Percentiles rank a stretch among this genome's conserved stretches.
These are phyloP conservation scores for Rhamphomyia laevipes DNA, from an alignment of 2,888 invertebrate species.

Conservation along the genomic window DNA sequence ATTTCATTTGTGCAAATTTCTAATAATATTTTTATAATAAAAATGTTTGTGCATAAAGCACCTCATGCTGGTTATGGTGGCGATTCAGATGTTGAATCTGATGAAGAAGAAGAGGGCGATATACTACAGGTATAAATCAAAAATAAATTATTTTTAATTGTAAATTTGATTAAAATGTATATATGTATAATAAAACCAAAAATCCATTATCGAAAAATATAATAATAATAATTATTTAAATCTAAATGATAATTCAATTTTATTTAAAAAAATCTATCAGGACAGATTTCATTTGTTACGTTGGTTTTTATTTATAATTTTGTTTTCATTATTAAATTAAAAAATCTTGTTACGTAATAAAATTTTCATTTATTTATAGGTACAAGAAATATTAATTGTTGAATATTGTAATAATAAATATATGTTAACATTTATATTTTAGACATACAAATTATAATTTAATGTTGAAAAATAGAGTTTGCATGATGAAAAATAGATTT, in stretches of 20 bases:
- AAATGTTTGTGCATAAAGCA: slow-evolving; percentile 47
- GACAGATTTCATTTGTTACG: background rate
- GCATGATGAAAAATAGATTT: too few relatives aligned
- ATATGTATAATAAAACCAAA: background rate
- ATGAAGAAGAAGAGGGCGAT: slow-evolving; percentile 44
- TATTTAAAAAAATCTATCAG: background rate
- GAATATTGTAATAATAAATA: too few relatives aligned
- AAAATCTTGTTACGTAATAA: background rate
- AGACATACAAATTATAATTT: too few relatives aligned
- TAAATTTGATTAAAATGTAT: background rate
- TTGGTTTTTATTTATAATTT: background rate
- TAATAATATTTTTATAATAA: slow-evolving; percentile 2
- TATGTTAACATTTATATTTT: too few relatives aligned
- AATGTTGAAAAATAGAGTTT: too few relatives aligned
- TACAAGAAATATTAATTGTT: background rate
- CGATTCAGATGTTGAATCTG: slow-evolving; percentile 46
- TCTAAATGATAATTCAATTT: background rate
- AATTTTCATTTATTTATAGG: too few relatives aligned
- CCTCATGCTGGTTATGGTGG: slow-evolving; percentile 35
- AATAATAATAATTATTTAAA: background rate
- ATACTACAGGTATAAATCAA: slow-evolving; percentile 29
- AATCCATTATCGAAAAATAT: background rate
- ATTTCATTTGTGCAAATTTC: too few relatives aligned
- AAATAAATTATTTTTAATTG: background rate
- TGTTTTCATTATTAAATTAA: background rate